Conservation (phyloP, 2,888 invertebrate species). For the Himalopsyche anomala region DNA sequence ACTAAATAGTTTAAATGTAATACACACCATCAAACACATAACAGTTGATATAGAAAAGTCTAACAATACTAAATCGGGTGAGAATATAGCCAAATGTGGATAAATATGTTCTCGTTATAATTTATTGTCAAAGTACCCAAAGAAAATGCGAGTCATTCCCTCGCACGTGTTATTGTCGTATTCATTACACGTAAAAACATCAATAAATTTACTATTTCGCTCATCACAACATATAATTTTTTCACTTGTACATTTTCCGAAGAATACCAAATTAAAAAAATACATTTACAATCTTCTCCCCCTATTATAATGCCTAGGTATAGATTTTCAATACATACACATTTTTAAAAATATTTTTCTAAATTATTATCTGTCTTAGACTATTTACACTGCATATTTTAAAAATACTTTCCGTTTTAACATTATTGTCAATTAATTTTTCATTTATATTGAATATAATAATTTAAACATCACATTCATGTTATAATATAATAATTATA, state of each 20-base stretch:
- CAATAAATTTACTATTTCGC: background rate
- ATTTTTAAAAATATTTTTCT: constrained; percentile 53
- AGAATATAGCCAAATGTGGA: background rate
- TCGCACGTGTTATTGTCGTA: constrained; percentile 18
- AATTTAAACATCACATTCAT: constrained; percentile 50
- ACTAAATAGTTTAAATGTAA: too few relatives aligned
- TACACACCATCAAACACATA: constrained; percentile 19
- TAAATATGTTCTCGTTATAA: background rate
- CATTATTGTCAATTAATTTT: constrained; percentile 52
- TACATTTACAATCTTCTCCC: constrained; percentile 53
- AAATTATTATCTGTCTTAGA: constrained; percentile 41
- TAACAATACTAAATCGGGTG: background rate
- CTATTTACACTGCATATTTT: constrained; percentile 43
- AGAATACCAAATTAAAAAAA: constrained; percentile 55
- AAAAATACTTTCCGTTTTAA: constrained; percentile 49
- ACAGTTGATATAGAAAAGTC: background rate
- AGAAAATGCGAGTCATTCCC: background rate
- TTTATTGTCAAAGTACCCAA: constrained; percentile 37
- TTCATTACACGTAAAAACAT: constrained; percentile 38
- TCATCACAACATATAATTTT: constrained; percentile 6
- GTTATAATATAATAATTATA: constrained; percentile 18
- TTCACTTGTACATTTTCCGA: constrained; percentile 29
- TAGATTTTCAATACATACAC: constrained; percentile 49
- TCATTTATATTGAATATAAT: constrained; percentile 33
- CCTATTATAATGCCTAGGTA: constrained; percentile 40